Evolutionary conservation across 2,113 vertebrate genomes (phyloP).

Genomic region (Anolis sagrei): DNA sequence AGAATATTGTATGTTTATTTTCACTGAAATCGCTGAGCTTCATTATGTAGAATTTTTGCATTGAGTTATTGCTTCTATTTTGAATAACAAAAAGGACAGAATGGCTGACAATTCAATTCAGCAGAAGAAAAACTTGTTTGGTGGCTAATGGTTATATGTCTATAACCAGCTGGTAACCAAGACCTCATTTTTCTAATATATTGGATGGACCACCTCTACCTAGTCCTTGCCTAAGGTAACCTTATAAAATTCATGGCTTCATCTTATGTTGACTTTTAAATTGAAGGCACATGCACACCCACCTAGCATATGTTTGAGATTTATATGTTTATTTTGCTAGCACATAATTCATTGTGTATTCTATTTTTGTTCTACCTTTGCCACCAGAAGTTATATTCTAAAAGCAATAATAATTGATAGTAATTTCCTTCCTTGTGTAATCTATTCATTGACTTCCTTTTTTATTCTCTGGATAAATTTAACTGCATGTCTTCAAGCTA

Average conservation of each 20-base stretch:
- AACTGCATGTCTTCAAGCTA: slow-evolving; percentile 2
- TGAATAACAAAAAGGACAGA: neutral
- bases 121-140: neutral
- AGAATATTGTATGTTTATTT: neutral
- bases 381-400: neutral
- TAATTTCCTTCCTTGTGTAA: neutral
- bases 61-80: neutral
- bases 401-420: neutral
- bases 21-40: neutral
- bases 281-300: too few species aligned
- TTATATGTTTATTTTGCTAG: neutral
- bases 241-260: too few species aligned
- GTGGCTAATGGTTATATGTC: neutral
- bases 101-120: neutral
- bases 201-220: too few species aligned
- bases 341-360: neutral
- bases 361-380: neutral
- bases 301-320: neutral
- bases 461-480: neutral
- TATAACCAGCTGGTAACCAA: neutral
- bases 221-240: too few species aligned
- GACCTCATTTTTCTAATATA: neutral
- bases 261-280: too few species aligned
- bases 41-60: neutral
- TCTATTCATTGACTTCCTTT: neutral